Conservation (phyloP, 2,888 invertebrate species). For the Sussaba pulchella region DNA sequence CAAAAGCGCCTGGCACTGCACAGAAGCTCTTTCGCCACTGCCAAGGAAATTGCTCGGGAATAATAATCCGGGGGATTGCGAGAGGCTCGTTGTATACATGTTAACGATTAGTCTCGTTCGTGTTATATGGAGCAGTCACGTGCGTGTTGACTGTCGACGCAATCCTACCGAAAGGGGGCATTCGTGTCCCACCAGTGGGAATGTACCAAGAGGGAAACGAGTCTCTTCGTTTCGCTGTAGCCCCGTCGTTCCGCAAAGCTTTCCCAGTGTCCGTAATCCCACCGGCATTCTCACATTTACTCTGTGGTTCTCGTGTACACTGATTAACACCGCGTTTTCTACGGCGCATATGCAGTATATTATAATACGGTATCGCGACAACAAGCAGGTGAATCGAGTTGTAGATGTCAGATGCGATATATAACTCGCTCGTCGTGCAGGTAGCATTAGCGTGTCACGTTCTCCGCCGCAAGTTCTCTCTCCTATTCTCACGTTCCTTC, state of each 20-base stretch:
- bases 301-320: conserved; percentile 21
- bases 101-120: conserved; percentile 47
- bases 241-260: conserved; percentile 11
- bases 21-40: conserved; percentile 9
- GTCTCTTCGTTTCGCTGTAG: neutral
- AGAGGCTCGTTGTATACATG: conserved; percentile 41
- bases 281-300: conserved; percentile 41
- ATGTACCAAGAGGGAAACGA: conserved; percentile 3
- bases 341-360: conserved; percentile 26
- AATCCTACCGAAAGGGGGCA: conserved; percentile 15
- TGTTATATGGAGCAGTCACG: conserved; percentile 34
- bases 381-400: conserved; percentile 59
- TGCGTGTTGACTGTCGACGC: conserved; percentile 49
- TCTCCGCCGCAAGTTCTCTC: conserved; percentile 49
- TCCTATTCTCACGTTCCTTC: conserved; percentile 45
- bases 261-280: conserved; percentile 36
- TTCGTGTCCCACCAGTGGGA: conserved; percentile 23
- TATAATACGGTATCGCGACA: conserved; percentile 10
- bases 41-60: conserved; percentile 31
- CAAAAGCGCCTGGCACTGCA: conserved; percentile 22
- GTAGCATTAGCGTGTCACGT: conserved; percentile 62
- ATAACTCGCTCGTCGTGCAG: conserved; percentile 50
- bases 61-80: conserved; percentile 22
- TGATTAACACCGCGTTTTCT: conserved; percentile 11
- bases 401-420: conserved; percentile 59